Evolutionary conservation across 2,888 invertebrate species (phyloP).

Genomic region (Lycophotia porphyrea): DNA sequence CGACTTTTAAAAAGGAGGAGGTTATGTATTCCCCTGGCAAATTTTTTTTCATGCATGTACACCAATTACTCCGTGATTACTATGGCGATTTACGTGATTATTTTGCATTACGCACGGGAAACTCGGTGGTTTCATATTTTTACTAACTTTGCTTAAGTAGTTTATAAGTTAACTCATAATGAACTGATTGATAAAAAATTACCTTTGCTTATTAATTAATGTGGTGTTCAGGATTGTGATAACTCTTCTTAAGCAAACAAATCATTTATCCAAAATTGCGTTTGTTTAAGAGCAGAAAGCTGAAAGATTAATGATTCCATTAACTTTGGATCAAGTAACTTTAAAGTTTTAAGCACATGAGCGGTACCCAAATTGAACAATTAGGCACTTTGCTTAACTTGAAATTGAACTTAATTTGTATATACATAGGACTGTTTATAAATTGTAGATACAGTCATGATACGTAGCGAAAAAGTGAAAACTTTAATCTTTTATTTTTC

Average conservation of each 20-base stretch:
- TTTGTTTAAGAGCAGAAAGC: conserved; percentile 11
- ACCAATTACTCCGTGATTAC: too few relatives aligned
- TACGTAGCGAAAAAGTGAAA: not conserved
- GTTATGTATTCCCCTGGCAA: too few relatives aligned
- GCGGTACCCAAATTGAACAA: conserved; percentile 42
- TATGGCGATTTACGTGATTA: too few relatives aligned
- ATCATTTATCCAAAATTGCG: not conserved
- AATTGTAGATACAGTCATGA: not conserved
- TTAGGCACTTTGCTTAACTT: conserved; percentile 46
- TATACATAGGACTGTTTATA: conserved; percentile 4
- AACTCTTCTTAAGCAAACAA: not conserved
- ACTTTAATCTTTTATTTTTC: not conserved
- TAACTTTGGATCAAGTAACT: conserved; percentile 41
- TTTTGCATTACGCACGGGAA: too few relatives aligned
- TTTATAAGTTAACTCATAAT: too few relatives aligned
- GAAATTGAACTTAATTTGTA: conserved; percentile 41
- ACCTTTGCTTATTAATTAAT: not conserved
- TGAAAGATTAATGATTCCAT: conserved; percentile 45
- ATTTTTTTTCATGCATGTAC: too few relatives aligned
- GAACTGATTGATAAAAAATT: not conserved
- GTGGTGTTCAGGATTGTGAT: not conserved
- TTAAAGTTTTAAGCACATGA: conserved; percentile 50
- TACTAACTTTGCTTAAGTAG: too few relatives aligned
- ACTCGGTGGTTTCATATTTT: too few relatives aligned
- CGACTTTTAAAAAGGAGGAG: too few relatives aligned